These are phyloP conservation scores for Enteromius thamalakanensis DNA, from an alignment of 2,797 vertebrate species.

Conservation along the genomic window DNA sequence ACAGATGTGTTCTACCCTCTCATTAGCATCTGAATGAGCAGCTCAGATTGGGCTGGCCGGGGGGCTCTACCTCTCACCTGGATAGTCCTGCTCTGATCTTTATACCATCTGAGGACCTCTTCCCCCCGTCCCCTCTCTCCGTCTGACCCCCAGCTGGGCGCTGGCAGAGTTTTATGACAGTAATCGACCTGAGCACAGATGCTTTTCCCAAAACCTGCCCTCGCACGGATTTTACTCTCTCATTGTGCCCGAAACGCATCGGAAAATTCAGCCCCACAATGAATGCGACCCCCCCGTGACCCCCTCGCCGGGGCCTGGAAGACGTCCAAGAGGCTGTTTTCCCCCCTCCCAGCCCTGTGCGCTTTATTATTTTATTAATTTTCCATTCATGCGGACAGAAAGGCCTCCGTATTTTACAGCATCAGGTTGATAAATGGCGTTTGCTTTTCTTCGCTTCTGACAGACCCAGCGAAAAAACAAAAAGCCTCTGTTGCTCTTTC, in stretches of 20 bases:
- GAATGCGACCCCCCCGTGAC: slow-evolving; percentile 68
- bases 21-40: slow-evolving; percentile 99
- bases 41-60: slow-evolving; percentile 60
- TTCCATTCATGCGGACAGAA: slow-evolving; percentile 45
- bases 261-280: slow-evolving; percentile 78
- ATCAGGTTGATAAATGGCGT: slow-evolving; percentile 58
- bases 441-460: slow-evolving; percentile 45
- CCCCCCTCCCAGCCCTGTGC: slow-evolving; percentile 69
- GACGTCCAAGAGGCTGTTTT: slow-evolving; percentile 80
- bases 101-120: slow-evolving; percentile 95
- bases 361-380: slow-evolving; percentile 67
- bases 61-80: slow-evolving; percentile 89
- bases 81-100: slow-evolving; percentile 94
- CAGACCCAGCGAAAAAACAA: slow-evolving; percentile 19
- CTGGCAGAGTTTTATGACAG: slow-evolving; percentile 89
- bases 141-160: slow-evolving; percentile 88
- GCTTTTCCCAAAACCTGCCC: slow-evolving; percentile 86
- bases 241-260: slow-evolving; percentile 84
- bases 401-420: slow-evolving; percentile 46
- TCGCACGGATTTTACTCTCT: slow-evolving; percentile 82
- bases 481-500: slow-evolving; percentile 10
- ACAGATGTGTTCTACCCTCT: slow-evolving; percentile 99
- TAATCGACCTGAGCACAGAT: slow-evolving; percentile 87
- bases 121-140: slow-evolving; percentile 78
- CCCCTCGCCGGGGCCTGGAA: slow-evolving; percentile 78